Evolutionary conservation across 53 echinoderm and acorn worm genomes (phyloP).

Genomic region (Holothuria scabra): DNA sequence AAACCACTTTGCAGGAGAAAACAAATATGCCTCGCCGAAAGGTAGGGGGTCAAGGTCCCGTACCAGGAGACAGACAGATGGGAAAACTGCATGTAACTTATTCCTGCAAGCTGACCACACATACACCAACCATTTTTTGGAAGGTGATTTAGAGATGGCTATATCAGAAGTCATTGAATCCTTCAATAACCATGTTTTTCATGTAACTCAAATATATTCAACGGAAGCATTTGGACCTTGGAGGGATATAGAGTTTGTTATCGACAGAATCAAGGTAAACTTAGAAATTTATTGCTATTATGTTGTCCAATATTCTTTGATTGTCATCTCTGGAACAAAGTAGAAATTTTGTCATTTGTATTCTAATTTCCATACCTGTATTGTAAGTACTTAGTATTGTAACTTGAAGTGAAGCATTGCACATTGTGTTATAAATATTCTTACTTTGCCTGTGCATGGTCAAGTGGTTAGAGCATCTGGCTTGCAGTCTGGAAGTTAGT

Average conservation of each 20-base stretch:
- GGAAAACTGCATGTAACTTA: slow-evolving; percentile 71
- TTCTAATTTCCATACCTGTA: too few relatives aligned
- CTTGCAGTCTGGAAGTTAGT: too few relatives aligned
- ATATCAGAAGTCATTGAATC: slow-evolving; percentile 72
- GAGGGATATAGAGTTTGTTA: slow-evolving; percentile 65
- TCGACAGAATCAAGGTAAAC: slow-evolving; percentile 85
- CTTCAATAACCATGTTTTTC: slow-evolving; percentile 80
- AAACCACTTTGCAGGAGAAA: slow-evolving; percentile 51
- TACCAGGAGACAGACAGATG: slow-evolving; percentile 23
- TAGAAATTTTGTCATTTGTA: too few relatives aligned
- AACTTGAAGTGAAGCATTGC: too few relatives aligned
- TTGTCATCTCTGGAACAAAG: too few relatives aligned
- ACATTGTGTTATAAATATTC: too few relatives aligned
- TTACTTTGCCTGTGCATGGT: too few relatives aligned
- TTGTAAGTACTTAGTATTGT: too few relatives aligned
- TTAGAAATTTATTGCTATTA: too few relatives aligned
- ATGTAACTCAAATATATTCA: slow-evolving; percentile 74
- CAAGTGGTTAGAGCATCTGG: too few relatives aligned
- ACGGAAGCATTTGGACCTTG: slow-evolving; percentile 49
- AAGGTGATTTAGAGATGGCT: slow-evolving; percentile 4
- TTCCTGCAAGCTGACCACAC: slow-evolving; percentile 93
- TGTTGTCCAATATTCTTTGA: too few relatives aligned
- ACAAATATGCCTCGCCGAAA: slow-evolving; percentile 72
- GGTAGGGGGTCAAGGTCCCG: slow-evolving; percentile 15
- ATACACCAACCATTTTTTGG: slow-evolving; percentile 68